Evolutionary conservation across 2,888 invertebrate genomes (phyloP), one percentile per base, ranked within the genome.

Genomic region (Apantesis nais): DNA sequence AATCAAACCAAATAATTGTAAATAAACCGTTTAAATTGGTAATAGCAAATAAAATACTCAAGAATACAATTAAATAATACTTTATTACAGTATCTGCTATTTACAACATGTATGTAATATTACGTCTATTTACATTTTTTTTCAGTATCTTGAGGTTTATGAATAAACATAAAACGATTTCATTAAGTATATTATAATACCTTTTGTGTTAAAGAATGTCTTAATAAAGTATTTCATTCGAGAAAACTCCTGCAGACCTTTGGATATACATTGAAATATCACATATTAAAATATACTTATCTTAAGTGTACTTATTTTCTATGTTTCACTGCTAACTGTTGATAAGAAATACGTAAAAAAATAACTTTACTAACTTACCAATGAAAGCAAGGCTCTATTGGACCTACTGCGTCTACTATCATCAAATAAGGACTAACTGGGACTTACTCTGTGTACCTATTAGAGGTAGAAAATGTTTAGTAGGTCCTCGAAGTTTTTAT

Each of bases 21-120:
- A 52, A 22, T n/a, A n/a, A 52, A 4, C n/a, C n/a, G 1, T n/a
- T 8, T n/a, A 22, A 0, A 0, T 52, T 52, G 48, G 48, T 48
- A 48, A 52, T 52, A 1, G 22, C 8, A 37, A 25, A 11, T 14
- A n/a, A 62, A 62, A 4, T 48, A 44, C 41, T 31, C 8, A 0
- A 48, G 31, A 9, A 29, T 68, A 72, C 63, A 78, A 79, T 86
- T 85, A 84, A 85, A 86, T 86, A 85, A 78, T 77, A 67, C 71
- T 85, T 86, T 84, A 86, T 79, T 84, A 76, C 67, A 80, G 74
- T 78, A 81, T 77, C 61, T 75, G 77, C 79, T 84, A 79, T 80
- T 72, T 79, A 79, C 78, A 77, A 74, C 68, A 67, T 68, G 52
- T 34, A 34, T n/a, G 34, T 34, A 34, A n/a, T 34, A 34, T 71